These are phyloP conservation scores for Eurytemora carolleeae DNA, from an alignment of 1,140 invertebrate genomes.

Conservation along the genomic window DNA sequence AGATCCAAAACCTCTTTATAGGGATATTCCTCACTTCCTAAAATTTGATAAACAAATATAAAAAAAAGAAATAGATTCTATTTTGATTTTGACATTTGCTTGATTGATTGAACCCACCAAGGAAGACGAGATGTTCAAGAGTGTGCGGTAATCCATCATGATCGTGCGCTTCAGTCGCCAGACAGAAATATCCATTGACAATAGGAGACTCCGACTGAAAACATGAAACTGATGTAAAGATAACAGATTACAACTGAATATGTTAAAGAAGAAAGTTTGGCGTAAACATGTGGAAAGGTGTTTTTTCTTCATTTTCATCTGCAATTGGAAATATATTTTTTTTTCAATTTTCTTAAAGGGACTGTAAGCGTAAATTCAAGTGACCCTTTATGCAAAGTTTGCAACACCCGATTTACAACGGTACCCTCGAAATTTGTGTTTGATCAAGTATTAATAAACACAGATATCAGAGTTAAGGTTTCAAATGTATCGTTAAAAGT, in stretches of 20 bases:
- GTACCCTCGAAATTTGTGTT: not conserved
- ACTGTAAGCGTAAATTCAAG: not conserved
- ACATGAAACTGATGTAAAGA: slow-evolving; percentile 15
- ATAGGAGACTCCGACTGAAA: slow-evolving; percentile 32
- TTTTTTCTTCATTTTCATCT: too few species aligned
- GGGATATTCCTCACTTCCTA: slow-evolving; percentile 54
- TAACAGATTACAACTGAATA: slow-evolving; percentile 11
- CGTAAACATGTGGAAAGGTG: not conserved
- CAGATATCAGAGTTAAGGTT: not conserved
- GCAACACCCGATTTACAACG: too few species aligned
- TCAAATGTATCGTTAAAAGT: not conserved
- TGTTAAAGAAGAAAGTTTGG: slow-evolving; percentile 28
- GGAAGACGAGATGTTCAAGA: slow-evolving; percentile 73
- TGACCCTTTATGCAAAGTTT: not conserved
- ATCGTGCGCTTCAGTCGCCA: slow-evolving; percentile 68
- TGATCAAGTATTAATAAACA: too few species aligned
- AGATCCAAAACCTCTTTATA: slow-evolving; percentile 71
- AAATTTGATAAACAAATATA: not conserved
- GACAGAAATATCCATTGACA: slow-evolving; percentile 60
- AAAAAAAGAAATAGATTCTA: not conserved
- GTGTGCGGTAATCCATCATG: slow-evolving; percentile 81
- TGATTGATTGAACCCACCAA: slow-evolving; percentile 32
- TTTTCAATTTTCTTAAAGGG: not conserved
- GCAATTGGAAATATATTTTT: not conserved
- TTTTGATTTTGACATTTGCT: not conserved